Evolutionary conservation across 2,113 vertebrate genomes (phyloP).

Genomic region (Lates calcarifer): DNA sequence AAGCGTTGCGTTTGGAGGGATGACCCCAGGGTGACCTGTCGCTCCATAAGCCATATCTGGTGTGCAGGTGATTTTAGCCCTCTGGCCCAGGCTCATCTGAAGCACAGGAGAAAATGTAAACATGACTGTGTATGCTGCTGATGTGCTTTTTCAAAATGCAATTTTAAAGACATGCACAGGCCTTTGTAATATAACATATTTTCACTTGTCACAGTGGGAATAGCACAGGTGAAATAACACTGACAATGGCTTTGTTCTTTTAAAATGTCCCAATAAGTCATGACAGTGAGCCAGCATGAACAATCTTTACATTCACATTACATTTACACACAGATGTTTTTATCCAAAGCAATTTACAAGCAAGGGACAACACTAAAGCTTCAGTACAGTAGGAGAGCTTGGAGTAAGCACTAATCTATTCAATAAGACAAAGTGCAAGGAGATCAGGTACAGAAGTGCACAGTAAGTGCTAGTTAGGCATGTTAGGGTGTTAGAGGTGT

Average conservation of each 20-base stretch:
- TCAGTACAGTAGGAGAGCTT: background rate
- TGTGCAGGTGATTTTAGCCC: slow-evolving; percentile 97
- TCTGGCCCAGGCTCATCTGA: slow-evolving; percentile 98
- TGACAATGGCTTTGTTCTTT: no score
- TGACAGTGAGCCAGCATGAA: background rate
- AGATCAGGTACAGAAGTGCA: no score
- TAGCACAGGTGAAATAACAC: background rate
- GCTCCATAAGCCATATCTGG: slow-evolving; percentile 97
- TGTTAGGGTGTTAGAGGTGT: no score
- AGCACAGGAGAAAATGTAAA: background rate
- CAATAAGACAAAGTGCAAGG: background rate
- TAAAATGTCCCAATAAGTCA: background rate
- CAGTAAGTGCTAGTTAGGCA: no score
- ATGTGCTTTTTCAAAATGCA: background rate
- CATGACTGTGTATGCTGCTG: background rate
- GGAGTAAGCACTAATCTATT: background rate
- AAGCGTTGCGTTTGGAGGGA: slow-evolving; percentile 97
- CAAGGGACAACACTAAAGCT: background rate
- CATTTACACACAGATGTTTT: background rate
- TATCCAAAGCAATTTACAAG: background rate
- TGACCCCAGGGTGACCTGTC: slow-evolving; percentile 97
- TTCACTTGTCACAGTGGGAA: background rate
- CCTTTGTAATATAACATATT: background rate
- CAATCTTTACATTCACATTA: background rate
- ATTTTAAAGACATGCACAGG: background rate